phyloP scores from a whole-genome alignment of 2,797 vertebrate genomes.

The Triplophysa bombifrons region DNA sequence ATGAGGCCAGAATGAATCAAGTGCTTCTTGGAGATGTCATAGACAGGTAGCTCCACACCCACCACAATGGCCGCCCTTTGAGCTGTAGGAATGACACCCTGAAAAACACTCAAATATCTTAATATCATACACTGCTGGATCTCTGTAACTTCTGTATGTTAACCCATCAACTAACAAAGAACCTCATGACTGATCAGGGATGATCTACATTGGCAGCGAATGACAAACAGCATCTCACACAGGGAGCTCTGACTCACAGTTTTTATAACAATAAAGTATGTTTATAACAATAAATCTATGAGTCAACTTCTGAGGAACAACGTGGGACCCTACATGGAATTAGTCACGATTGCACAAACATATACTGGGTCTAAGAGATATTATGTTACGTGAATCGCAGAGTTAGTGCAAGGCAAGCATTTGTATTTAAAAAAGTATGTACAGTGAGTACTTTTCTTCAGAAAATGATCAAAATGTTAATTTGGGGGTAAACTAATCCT shows the following conservation, averaged over 20 bases:
- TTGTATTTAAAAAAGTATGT: too few relatives aligned
- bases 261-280: neutral
- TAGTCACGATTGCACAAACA: too few relatives aligned
- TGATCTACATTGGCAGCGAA: neutral
- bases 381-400: too few relatives aligned
- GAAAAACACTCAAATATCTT: conserved; percentile 21
- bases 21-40: conserved; percentile 97
- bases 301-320: too few relatives aligned
- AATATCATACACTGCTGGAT: neutral
- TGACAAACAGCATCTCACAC: neutral
- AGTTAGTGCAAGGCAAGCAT: too few relatives aligned
- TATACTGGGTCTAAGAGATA: too few relatives aligned
- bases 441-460: too few relatives aligned
- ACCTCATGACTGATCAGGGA: neutral
- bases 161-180: neutral
- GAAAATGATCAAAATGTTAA: too few relatives aligned
- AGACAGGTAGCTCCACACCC: conserved; percentile 93
- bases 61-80: conserved; percentile 95
- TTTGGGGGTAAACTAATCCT: too few relatives aligned
- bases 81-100: conserved; percentile 96
- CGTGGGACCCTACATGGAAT: too few relatives aligned
- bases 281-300: neutral
- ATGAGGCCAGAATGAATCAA: conserved; percentile 88
- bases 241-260: neutral
- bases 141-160: too few relatives aligned